phyloP scores from a whole-genome alignment of 2,888 invertebrate genomes.

The Pegoplata infirma region DNA sequence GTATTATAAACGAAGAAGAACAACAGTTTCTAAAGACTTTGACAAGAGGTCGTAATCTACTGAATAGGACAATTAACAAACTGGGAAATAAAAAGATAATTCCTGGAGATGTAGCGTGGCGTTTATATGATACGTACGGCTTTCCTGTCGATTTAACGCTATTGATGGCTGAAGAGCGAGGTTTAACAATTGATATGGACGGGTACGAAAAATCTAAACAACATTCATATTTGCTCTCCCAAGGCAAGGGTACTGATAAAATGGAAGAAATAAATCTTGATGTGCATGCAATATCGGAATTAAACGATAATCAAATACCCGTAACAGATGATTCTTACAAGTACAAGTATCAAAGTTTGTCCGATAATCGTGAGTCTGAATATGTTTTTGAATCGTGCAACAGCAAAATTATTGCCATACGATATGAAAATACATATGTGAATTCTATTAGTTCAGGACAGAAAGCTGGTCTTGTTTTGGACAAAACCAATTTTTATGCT shows the following conservation, averaged over 20 bases:
- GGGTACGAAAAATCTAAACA: conserved; percentile 96
- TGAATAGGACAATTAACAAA: conserved; percentile 94
- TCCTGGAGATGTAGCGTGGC: conserved; percentile 98
- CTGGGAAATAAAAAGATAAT: conserved; percentile 85
- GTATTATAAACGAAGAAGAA: conserved; percentile 98
- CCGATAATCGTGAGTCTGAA: conserved; percentile 83
- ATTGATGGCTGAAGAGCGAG: conserved; percentile 98
- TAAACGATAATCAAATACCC: conserved; percentile 87
- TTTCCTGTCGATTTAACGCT: conserved; percentile 98
- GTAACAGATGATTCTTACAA: conserved; percentile 95
- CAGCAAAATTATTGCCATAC: conserved; percentile 89
- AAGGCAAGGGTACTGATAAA: conserved; percentile 89
- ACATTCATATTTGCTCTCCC: conserved; percentile 91
- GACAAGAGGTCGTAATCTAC: conserved; percentile 90
- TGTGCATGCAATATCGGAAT: conserved; percentile 94
- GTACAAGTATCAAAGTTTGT: conserved; percentile 88
- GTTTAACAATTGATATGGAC: conserved; percentile 90
- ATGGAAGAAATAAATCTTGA: conserved; percentile 93
- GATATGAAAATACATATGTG: conserved; percentile 90
- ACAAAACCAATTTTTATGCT: conserved; percentile 97
- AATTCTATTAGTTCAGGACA: conserved; percentile 88
- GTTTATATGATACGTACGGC: conserved; percentile 98
- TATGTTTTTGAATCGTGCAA: conserved; percentile 87
- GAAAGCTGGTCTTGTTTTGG: conserved; percentile 94
- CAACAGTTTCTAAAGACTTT: conserved; percentile 97